Percentiles rank a stretch among this genome's conserved stretches.
These are phyloP conservation scores for Urocynchramus pylzowi DNA, from an alignment of 2,113 vertebrate species.

Conservation along the genomic window DNA sequence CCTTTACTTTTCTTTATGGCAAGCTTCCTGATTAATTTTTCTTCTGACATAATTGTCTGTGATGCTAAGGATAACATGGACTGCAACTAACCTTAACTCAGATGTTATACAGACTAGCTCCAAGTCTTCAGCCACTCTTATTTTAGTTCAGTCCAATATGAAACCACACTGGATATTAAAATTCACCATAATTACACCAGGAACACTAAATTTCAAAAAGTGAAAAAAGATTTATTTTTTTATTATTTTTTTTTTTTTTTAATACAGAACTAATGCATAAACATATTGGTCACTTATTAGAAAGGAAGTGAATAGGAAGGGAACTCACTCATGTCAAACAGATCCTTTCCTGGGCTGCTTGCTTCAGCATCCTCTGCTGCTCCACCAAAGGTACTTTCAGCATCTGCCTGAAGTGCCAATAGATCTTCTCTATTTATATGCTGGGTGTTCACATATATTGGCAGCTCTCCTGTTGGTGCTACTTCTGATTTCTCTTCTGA, in stretches of 20 bases:
- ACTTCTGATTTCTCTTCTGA: constrained; percentile 76
- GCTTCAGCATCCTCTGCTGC: constrained; percentile 70
- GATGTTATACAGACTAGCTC: neutral
- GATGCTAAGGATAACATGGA: neutral
- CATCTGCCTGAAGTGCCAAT: constrained; percentile 74
- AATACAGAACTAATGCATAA: neutral
- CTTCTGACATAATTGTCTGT: neutral
- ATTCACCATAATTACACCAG: neutral
- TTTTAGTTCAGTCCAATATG: neutral
- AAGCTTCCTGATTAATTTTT: neutral
- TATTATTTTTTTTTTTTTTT: neutral
- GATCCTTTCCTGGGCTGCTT: constrained; percentile 86
- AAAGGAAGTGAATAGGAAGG: neutral
- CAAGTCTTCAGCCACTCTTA: neutral
- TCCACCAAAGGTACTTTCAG: constrained; percentile 67
- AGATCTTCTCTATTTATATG: constrained; percentile 81
- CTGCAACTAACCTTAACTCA: neutral
- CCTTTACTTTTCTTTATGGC: neutral
- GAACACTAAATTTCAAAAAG: neutral
- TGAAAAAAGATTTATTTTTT: neutral
- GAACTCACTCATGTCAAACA: constrained; percentile 97
- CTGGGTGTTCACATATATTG: constrained; percentile 90
- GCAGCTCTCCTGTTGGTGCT: constrained; percentile 69
- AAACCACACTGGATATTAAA: neutral
- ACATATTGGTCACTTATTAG: neutral